These are phyloP conservation scores for Patella caerulea DNA, from an alignment of 2,888 invertebrate genomes.

Conservation along the genomic window DNA sequence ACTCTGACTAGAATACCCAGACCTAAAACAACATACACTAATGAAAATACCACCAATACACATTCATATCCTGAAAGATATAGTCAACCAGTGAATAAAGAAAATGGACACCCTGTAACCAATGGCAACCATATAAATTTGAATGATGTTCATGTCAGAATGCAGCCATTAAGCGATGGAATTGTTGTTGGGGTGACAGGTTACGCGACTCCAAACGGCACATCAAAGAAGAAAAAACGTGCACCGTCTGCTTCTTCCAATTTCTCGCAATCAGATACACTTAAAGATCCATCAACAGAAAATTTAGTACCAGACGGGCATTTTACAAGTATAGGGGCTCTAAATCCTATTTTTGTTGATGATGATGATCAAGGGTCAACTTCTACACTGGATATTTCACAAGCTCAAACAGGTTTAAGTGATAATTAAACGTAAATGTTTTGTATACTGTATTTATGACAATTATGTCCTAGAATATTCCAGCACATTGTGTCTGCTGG, in stretches of 20 bases:
- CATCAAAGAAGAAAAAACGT: background rate
- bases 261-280: background rate
- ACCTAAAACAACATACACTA: constrained; percentile 46
- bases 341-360: constrained; percentile 31
- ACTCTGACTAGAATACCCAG: constrained; percentile 56
- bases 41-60: constrained; percentile 36
- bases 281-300: constrained; percentile 27
- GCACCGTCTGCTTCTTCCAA: constrained; percentile 18
- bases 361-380: constrained; percentile 22
- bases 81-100: constrained; percentile 19
- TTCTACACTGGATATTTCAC: background rate
- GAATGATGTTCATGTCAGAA: constrained; percentile 45
- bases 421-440: no score
- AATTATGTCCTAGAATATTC: no score
- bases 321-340: constrained; percentile 19
- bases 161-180: constrained; percentile 45
- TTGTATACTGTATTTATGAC: no score
- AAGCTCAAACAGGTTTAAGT: no score
- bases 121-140: constrained; percentile 18
- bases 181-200: constrained; percentile 50
- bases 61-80: constrained; percentile 31
- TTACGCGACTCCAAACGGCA: constrained; percentile 22
- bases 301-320: constrained; percentile 24
- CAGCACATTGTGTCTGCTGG: no score
- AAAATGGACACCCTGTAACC: constrained; percentile 9